phyloP scores from a whole-genome alignment of 37 sponge, comb jelly and placozoan species.

The Crambe crambe region DNA sequence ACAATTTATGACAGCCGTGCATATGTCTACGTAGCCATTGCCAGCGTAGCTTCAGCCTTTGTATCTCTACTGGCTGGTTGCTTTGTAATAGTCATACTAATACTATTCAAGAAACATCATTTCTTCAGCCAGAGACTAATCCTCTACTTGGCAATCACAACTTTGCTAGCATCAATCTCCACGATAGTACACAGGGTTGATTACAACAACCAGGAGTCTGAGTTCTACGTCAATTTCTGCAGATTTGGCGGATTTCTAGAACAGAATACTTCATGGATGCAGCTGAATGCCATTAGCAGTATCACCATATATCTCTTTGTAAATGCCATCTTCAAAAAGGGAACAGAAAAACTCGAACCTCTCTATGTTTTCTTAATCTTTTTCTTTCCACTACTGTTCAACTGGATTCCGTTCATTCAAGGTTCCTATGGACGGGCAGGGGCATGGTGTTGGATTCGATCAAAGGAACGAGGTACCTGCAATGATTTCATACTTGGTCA shows the following conservation, averaged over 20 bases:
- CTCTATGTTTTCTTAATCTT: constrained; percentile 35
- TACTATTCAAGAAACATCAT: constrained; percentile 76
- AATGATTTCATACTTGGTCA: constrained; percentile 15
- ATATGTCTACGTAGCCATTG: constrained; percentile 5
- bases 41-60: constrained; percentile 7
- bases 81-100: constrained; percentile 48
- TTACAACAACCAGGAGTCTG: neutral
- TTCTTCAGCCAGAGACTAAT: constrained; percentile 80
- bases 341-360: neutral
- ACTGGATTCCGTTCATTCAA: constrained; percentile 72
- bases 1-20: neutral
- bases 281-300: constrained; percentile 5
- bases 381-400: constrained; percentile 31
- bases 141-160: constrained; percentile 65
- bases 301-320: constrained; percentile 37
- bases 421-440: constrained; percentile 59
- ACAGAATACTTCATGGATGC: neutral
- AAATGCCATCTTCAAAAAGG: constrained; percentile 12
- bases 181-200: constrained; percentile 20
- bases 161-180: constrained; percentile 31
- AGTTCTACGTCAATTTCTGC: neutral
- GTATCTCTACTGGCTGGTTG: constrained; percentile 29
- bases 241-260: constrained; percentile 33
- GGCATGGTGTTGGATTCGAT: constrained; percentile 78
- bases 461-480: constrained; percentile 5